Percentiles rank a stretch among this genome's conserved stretches.
These are phyloP conservation scores for Antitype chi DNA, from an alignment of 2,888 invertebrate genomes.

Conservation along the genomic window DNA sequence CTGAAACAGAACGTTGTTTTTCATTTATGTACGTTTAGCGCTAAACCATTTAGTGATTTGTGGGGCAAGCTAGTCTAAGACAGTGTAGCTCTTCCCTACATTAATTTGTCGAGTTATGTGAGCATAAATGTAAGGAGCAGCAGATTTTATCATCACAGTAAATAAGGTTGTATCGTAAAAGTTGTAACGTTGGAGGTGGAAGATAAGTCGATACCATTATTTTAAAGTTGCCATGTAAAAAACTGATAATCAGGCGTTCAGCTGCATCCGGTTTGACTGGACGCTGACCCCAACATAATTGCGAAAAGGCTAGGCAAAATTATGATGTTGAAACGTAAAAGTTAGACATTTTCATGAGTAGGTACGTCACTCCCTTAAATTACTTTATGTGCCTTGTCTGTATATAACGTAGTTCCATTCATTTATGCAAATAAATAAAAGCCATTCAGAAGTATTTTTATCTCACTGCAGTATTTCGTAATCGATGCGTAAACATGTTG, in stretches of 20 bases:
- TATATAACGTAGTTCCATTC: not conserved
- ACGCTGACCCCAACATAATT: no score
- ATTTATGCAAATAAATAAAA: constrained; percentile 15
- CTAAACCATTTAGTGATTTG: not conserved
- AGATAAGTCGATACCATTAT: no score
- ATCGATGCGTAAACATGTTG: constrained; percentile 33
- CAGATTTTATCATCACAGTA: not conserved
- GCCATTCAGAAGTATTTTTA: constrained; percentile 15
- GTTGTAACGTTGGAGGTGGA: no score
- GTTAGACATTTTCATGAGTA: not conserved
- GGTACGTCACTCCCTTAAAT: not conserved
- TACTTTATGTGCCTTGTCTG: not conserved
- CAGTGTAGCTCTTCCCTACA: not conserved
- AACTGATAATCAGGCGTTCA: no score
- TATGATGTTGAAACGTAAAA: no score
- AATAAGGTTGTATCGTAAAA: no score
- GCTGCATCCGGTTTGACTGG: no score
- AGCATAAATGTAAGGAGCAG: not conserved
- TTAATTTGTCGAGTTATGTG: not conserved
- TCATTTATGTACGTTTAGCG: not conserved
- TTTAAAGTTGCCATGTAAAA: no score
- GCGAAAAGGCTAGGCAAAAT: no score
- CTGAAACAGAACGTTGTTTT: not conserved
- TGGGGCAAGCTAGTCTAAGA: not conserved
- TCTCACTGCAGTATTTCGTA: constrained; percentile 31